Evolutionary conservation across 1,140 invertebrate genomes (phyloP).

Genomic region (Hestina assimilis): DNA sequence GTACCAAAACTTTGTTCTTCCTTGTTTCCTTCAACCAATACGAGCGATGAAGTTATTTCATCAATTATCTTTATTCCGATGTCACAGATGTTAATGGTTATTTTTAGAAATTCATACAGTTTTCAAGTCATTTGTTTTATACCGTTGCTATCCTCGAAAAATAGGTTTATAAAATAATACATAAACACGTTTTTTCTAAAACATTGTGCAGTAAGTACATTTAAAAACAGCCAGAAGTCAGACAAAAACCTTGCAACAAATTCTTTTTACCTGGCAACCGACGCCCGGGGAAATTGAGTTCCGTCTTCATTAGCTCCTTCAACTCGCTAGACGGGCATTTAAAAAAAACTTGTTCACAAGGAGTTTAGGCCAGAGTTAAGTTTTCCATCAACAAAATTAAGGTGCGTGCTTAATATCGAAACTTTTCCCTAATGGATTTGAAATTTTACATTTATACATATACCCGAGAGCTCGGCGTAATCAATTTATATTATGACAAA

Average conservation of each 20-base stretch:
- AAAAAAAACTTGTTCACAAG: constrained; percentile 60
- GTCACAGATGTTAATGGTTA: no score
- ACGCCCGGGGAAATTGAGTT: constrained; percentile 37
- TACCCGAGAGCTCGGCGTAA: constrained; percentile 41
- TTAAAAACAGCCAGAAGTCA: constrained; percentile 8
- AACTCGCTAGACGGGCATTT: constrained; percentile 39
- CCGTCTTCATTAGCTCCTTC: constrained; percentile 54
- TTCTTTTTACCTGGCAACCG: constrained; percentile 35
- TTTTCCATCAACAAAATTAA: constrained; percentile 74
- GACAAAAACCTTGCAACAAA: constrained; percentile 10
- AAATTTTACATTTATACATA: constrained; percentile 74
- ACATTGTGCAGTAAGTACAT: not conserved
- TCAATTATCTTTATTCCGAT: no score
- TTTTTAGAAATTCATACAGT: no score
- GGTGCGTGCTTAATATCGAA: constrained; percentile 67
- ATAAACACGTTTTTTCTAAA: not conserved
- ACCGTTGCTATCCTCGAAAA: no score
- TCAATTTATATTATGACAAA: constrained; percentile 64
- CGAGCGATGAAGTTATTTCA: no score
- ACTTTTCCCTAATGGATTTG: constrained; percentile 68
- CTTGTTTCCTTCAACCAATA: no score
- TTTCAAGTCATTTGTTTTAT: no score
- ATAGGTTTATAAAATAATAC: not conserved
- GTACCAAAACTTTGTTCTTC: no score
- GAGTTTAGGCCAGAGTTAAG: constrained; percentile 56